A percentile compares a stretch with the other conserved stretches of the same genome.
Conservation (phyloP, 2,113 vertebrate genomes). For the Bostrychus sinensis region DNA sequence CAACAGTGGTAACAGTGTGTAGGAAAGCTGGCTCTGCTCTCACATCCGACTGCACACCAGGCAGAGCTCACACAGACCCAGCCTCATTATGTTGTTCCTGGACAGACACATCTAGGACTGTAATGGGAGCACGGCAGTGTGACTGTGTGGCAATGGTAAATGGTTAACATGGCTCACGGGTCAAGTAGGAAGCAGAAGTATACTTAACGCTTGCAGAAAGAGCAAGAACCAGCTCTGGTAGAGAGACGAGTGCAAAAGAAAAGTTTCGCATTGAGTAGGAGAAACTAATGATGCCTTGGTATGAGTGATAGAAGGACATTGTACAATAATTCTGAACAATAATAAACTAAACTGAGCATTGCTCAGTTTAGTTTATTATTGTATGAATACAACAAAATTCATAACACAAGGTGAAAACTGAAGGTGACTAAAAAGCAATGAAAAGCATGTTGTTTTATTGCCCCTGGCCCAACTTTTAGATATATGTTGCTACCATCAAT, state of each 20-base stretch:
- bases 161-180: slow-evolving; percentile 10
- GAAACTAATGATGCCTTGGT: background rate
- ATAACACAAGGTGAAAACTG: too few species aligned
- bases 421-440: too few species aligned
- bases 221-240: background rate
- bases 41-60: background rate
- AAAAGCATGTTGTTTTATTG: too few species aligned
- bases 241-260: background rate
- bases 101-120: background rate
- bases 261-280: background rate
- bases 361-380: too few species aligned
- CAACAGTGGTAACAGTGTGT: background rate
- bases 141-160: slow-evolving; percentile 8
- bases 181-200: slow-evolving; percentile 4
- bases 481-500: too few species aligned
- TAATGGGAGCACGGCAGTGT: slow-evolving; percentile 4
- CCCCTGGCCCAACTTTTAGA: too few species aligned
- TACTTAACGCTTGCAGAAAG: background rate
- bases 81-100: slow-evolving; percentile 11
- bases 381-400: too few species aligned
- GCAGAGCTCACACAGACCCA: background rate
- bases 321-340: too few species aligned
- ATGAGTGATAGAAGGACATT: too few species aligned
- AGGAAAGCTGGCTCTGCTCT: background rate
- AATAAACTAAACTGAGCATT: too few species aligned